phyloP scores from a whole-genome alignment of 2,888 invertebrate genomes.

The Adela reaumurella region DNA sequence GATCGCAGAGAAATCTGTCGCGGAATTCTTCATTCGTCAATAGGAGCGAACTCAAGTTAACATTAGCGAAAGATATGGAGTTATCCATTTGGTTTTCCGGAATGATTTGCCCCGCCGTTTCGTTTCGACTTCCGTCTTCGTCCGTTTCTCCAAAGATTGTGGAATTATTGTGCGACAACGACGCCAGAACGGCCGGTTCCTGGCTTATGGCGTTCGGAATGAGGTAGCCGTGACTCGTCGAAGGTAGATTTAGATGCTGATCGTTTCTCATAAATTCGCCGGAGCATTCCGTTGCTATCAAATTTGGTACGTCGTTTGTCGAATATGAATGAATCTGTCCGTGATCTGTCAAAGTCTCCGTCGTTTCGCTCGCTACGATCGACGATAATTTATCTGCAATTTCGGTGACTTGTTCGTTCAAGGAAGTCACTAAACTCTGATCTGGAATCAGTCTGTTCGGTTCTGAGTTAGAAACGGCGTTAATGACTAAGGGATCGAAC shows the following conservation, averaged over 20 bases:
- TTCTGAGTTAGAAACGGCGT: constrained; percentile 26
- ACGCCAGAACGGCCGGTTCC: constrained; percentile 52
- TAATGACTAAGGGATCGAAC: constrained; percentile 48
- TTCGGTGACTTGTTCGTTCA: constrained; percentile 49
- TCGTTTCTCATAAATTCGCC: constrained; percentile 31
- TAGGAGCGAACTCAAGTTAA: constrained; percentile 57
- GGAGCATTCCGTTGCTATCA: constrained; percentile 28
- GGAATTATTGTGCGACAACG: constrained; percentile 47
- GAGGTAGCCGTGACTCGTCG: constrained; percentile 61
- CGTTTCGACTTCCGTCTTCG: constrained; percentile 21
- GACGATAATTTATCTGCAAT: constrained; percentile 46
- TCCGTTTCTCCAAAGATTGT: constrained; percentile 43
- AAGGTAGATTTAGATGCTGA: constrained; percentile 51
- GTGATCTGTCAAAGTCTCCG: constrained; percentile 26
- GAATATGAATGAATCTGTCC: constrained; percentile 41
- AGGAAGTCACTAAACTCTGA: constrained; percentile 41
- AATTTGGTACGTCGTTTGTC: constrained; percentile 38
- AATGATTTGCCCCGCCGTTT: constrained; percentile 30
- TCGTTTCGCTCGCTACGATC: constrained; percentile 33
- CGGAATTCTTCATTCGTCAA: constrained; percentile 48
- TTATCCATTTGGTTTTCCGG: constrained; percentile 37
- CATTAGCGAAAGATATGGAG: constrained; percentile 62
- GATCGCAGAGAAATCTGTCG: constrained; percentile 26
- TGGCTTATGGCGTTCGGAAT: constrained; percentile 61
- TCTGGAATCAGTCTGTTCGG: constrained; percentile 36